phyloP scores from a whole-genome alignment of 1,140 invertebrate genomes.

The Saccostrea echinata region DNA sequence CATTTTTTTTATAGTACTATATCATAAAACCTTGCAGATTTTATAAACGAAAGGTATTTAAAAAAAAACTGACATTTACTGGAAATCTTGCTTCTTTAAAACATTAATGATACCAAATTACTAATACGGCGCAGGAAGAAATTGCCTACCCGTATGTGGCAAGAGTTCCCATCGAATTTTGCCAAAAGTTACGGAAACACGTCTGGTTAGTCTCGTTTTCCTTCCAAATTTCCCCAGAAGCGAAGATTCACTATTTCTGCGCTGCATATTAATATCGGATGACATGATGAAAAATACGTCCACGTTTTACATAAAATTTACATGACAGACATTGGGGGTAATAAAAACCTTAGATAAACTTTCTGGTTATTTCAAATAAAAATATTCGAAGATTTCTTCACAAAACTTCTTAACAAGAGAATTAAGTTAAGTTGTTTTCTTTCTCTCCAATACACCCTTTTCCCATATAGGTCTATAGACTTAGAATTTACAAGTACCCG shows the following conservation, averaged over 20 bases:
- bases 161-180: conserved; percentile 22
- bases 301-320: background rate
- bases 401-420: conserved; percentile 3
- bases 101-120: no score
- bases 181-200: background rate
- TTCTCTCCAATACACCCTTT: background rate
- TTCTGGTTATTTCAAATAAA: conserved; percentile 10
- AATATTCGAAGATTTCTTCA: background rate
- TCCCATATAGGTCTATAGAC: background rate
- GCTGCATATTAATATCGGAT: background rate
- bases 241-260: background rate
- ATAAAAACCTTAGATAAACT: background rate
- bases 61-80: no score
- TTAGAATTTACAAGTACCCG: background rate
- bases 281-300: background rate
- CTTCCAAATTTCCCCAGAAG: background rate
- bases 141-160: conserved; percentile 3
- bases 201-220: background rate
- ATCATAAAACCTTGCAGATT: no score
- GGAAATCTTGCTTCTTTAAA: no score
- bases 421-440: conserved; percentile 30
- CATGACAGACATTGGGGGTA: background rate
- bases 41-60: no score
- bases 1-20: no score
- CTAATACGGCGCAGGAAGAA: background rate